Evolutionary conservation across 1,140 invertebrate species (phyloP), one percentile per base, ranked within the genome.

Genomic region (Oncopeltus fasciatus): DNA sequence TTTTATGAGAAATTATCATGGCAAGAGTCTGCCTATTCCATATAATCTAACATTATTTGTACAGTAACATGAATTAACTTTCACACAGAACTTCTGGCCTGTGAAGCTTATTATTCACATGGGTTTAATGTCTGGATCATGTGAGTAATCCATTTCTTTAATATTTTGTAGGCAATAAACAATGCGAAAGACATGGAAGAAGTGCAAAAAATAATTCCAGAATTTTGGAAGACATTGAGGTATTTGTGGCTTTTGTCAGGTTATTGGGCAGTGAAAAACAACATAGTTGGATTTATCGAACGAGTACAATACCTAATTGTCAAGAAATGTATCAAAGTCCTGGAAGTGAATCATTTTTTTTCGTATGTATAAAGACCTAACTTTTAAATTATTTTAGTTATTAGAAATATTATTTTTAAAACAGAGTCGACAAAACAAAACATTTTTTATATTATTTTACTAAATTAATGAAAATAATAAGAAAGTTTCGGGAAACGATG

Each of bases 231-330:
- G 24, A 28, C 14, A 2, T 16, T 46, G 21, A 18, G 29, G 4
- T 31, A 59, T 26, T 24, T 59, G 16, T 46, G 24, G 38, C 58
- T 27, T n/a, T 28, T 44, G 11, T 27, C 33, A 24, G 24, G 24
- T 14, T 59, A 53, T 26, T 53, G 43, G 28, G 20, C 18, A 29
- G 49, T 53, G 2, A 53, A 53, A 53, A 9, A 18, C 16, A 53
- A 53, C 26, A 53, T 53, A 53, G 29, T 24, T 38, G 21, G 26
- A 38, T 31, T 56, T 24, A 57, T 27, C 26, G 49, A 57, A 57
- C 18, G 95, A 2, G 78, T 95, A 70, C 81, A 85, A 58, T 80
- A 84, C 65, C 88, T 94, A 69, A 87, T 87, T 0, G 87, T 84
- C 80, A 82, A 86, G 20, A 73, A 94, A 4, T 82, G 83, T 60